Percentiles rank a stretch among this genome's conserved stretches.
Evolutionary conservation across 2,113 vertebrate species (phyloP).

Genomic region (Cyprinodon brontotheroides): DNA sequence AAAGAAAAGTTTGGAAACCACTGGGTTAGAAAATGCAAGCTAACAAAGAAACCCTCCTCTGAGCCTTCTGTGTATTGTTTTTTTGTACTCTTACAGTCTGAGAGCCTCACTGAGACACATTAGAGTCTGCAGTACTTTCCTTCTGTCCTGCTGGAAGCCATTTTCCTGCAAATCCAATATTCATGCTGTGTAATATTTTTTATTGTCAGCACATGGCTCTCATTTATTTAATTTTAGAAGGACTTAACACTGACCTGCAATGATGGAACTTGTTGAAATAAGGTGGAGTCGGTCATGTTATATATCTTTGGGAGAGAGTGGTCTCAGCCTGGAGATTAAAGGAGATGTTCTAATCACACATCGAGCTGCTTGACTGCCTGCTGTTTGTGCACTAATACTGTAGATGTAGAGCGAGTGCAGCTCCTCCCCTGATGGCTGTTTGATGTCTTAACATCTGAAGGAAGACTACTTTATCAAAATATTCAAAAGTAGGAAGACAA

Average conservation of each 20-base stretch:
- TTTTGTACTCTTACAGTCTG: not conserved
- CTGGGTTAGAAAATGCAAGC: not conserved
- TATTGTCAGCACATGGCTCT: not conserved
- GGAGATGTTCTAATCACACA: not conserved
- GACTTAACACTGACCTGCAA: not conserved
- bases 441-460: not conserved
- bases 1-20: no score
- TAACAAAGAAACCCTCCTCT: not conserved
- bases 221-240: not conserved
- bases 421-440: not conserved
- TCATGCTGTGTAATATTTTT: not conserved
- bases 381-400: not conserved
- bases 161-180: no score
- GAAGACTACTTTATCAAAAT: not conserved
- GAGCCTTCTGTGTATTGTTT: not conserved
- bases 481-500: no score
- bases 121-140: not conserved
- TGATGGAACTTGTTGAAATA: not conserved
- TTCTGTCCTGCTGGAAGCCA: not conserved
- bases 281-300: not conserved
- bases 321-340: not conserved
- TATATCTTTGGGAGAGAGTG: not conserved
- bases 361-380: not conserved
- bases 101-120: not conserved
- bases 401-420: not conserved